These are phyloP conservation scores for Wasmannia auropunctata DNA, from an alignment of 1,140 invertebrate species.

Conservation along the genomic window DNA sequence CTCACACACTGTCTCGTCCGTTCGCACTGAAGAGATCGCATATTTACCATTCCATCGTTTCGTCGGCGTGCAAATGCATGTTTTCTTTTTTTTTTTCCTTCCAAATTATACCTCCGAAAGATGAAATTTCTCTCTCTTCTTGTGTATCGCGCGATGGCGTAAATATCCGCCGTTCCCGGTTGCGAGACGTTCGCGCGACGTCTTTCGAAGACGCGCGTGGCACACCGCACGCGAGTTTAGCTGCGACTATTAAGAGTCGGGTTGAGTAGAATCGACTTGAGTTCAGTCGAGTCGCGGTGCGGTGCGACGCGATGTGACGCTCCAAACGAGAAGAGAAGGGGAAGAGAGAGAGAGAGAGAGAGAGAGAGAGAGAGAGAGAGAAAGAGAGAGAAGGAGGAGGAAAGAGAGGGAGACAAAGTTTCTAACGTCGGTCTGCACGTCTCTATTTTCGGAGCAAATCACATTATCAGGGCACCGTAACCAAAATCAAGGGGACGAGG, in stretches of 20 bases:
- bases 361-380: too few relatives aligned
- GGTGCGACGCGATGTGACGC: conserved; percentile 24
- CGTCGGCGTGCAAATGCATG: not conserved
- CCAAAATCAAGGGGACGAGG: conserved; percentile 2
- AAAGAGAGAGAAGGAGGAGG: conserved; percentile 9
- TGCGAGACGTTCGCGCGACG: conserved; percentile 8
- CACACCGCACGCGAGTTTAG: conserved; percentile 72
- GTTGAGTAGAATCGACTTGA: conserved; percentile 63
- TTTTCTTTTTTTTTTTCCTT: too few relatives aligned
- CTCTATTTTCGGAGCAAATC: conserved; percentile 28
- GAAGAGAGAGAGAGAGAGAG: conserved; percentile 38
- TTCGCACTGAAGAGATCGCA: not conserved
- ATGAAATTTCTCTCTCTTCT: not conserved
- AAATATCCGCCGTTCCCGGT: not conserved
- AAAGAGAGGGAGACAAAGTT: conserved; percentile 35
- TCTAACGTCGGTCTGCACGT: not conserved
- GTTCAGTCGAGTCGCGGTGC: conserved; percentile 36
- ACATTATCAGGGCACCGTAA: conserved; percentile 11
- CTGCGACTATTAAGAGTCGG: conserved; percentile 74
- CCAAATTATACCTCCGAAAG: not conserved
- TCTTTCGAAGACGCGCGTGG: conserved; percentile 20
- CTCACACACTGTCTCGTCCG: too few relatives aligned
- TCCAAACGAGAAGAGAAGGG: conserved; percentile 26
- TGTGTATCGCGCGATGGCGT: not conserved
- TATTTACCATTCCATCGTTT: not conserved